phyloP scores from a whole-genome alignment of 2,888 invertebrate species.

The Flexamia atlantica region DNA sequence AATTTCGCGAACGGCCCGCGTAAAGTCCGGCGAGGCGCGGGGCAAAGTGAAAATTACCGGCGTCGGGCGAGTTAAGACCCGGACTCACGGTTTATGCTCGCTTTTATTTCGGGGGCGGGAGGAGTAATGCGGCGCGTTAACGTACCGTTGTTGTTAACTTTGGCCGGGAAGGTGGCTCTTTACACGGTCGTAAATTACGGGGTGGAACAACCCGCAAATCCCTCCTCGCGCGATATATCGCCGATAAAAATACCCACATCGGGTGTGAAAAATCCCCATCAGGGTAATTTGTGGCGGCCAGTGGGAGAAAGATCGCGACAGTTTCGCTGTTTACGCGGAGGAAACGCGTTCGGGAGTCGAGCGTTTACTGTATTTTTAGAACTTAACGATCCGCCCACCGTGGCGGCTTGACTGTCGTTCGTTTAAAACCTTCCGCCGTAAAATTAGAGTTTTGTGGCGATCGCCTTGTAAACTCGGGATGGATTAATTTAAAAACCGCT shows the following conservation, averaged over 20 bases:
- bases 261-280: conserved; percentile 18
- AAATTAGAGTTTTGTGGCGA: conserved; percentile 18
- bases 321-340: background rate
- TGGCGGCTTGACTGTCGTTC: conserved; percentile 16
- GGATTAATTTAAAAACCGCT: conserved; percentile 34
- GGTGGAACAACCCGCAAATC: background rate
- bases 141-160: conserved; percentile 31
- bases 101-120: conserved; percentile 3
- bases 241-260: conserved; percentile 6
- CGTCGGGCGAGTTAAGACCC: background rate
- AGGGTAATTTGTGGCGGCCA: conserved; percentile 24
- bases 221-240: background rate
- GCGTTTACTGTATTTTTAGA: conserved; percentile 33
- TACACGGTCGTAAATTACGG: conserved; percentile 4
- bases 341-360: conserved; percentile 1
- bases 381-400: conserved; percentile 14
- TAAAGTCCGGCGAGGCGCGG: conserved; percentile 10
- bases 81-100: background rate
- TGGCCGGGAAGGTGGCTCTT: conserved; percentile 1
- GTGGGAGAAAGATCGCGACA: conserved; percentile 3
- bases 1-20: background rate
- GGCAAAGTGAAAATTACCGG: conserved; percentile 30
- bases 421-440: conserved; percentile 34
- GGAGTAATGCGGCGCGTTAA: conserved; percentile 5
- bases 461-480: conserved; percentile 3